Percentiles rank a stretch among this genome's conserved stretches.
phyloP scores from a whole-genome alignment of 1,140 invertebrate species.

The Phymorhynchus buccinoides region DNA sequence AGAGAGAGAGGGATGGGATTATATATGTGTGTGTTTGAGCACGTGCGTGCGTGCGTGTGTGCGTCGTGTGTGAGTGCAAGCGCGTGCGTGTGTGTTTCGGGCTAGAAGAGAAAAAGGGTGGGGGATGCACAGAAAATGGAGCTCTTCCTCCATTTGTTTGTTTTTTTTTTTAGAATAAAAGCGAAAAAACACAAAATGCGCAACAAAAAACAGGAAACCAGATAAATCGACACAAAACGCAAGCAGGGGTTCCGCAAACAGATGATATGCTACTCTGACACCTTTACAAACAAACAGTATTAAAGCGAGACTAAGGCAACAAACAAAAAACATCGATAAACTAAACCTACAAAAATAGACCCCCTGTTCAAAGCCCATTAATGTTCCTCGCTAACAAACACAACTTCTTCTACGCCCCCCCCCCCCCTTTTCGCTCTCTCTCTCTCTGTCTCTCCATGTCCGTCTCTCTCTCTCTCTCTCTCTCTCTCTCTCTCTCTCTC shows the following conservation, averaged over 20 bases:
- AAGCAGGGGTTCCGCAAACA: background rate
- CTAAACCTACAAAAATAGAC: background rate
- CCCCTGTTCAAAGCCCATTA: background rate
- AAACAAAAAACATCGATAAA: background rate
- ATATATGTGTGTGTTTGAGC: no score
- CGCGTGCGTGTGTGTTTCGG: background rate
- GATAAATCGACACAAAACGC: background rate
- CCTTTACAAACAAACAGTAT: background rate
- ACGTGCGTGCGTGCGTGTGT: no score
- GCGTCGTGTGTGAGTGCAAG: no score
- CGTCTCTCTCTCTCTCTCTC: no score
- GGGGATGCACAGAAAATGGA: background rate
- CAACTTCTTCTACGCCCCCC: background rate
- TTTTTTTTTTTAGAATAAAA: no score
- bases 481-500: no score
- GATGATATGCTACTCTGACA: conserved; percentile 18
- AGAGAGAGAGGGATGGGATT: no score
- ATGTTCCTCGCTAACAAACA: background rate
- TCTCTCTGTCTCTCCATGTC: background rate
- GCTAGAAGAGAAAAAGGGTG: background rate
- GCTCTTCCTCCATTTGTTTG: background rate
- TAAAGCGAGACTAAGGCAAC: no score
- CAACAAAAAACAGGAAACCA: background rate
- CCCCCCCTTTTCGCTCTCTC: no score
- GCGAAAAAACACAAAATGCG: conserved; percentile 12